Base-by-base conservation (phyloP, 2,797 vertebrate genomes). In the Anas acuta region DNA sequence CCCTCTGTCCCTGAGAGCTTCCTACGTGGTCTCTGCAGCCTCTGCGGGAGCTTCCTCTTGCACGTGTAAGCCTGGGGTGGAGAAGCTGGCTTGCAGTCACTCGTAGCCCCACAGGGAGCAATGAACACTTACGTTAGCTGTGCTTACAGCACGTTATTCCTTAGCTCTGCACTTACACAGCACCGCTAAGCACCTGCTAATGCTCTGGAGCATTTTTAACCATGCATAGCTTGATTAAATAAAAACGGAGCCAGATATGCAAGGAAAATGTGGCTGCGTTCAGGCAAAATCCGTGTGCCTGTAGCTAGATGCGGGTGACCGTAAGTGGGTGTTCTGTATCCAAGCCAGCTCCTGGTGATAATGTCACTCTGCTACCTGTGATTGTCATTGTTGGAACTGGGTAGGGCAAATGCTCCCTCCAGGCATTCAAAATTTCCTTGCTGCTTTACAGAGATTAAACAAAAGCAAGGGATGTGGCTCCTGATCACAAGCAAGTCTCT, bases 131-230 rank as follows among this genome's bases (percentile, higher is more conserved):
- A 88, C 25, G 85, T 90, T 93, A 95, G 95, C 95, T 94, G 95
- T 95, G 90, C 89, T 94, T 97, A 93, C 83, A 94, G 92, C 89
- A 92, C 28, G 41, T 94, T 96, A 92, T 96, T 96, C 88, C 90
- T 96, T 90, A 96, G 93, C 95, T 96, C 85, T 94, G 92, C 90
- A 91, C 94, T 97, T 95, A 89, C 45, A 49, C 91, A 87, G 94
- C 75, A 78, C 86, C 65, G n/a, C 95, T 96, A 95, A 96, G 94
- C 94, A 97, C 95, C 94, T 97, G 95, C 95, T 92, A 91, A 96
- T 91, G 95, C 93, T 94, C 95, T 79, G 87, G 95, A 95, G 95
- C 85, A 94, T 92, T 93, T 96, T 96, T 92, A 96, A 91, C 83
- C 64, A 51, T 84, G 69, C 61, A 7, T 6, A 92, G 79, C 76